These are phyloP conservation scores for Zaprionus gabonicus DNA, from an alignment of 1,140 invertebrate species.

Conservation along the genomic window DNA sequence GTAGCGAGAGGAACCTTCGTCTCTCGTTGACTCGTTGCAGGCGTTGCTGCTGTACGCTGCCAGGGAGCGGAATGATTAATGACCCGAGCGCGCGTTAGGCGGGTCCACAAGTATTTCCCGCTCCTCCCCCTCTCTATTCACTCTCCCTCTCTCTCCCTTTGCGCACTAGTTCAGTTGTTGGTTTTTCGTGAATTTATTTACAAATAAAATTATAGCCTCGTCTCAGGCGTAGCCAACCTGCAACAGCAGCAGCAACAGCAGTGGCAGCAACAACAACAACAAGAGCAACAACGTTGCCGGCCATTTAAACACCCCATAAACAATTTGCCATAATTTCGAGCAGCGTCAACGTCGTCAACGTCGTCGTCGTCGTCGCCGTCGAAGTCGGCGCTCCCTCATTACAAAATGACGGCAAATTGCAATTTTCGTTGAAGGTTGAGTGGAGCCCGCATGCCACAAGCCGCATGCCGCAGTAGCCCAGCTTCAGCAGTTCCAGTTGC, in stretches of 20 bases:
- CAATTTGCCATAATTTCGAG: slow-evolving; percentile 80
- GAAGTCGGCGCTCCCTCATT: slow-evolving; percentile 73
- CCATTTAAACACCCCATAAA: slow-evolving; percentile 82
- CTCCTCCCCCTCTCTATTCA: background rate
- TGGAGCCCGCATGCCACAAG: slow-evolving; percentile 66
- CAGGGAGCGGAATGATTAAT: slow-evolving; percentile 51
- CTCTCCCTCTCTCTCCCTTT: background rate
- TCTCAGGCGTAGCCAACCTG: slow-evolving; percentile 49
- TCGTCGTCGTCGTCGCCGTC: slow-evolving; percentile 39
- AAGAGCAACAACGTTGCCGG: slow-evolving; percentile 36
- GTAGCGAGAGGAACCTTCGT: slow-evolving; percentile 16
- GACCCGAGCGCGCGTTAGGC: slow-evolving; percentile 49
- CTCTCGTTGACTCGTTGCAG: slow-evolving; percentile 29
- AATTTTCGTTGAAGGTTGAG: slow-evolving; percentile 70
- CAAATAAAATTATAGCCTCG: slow-evolving; percentile 80
- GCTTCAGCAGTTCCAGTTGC: slow-evolving; percentile 23
- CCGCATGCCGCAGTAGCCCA: slow-evolving; percentile 18
- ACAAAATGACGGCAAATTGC: slow-evolving; percentile 83
- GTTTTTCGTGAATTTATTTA: slow-evolving; percentile 82
- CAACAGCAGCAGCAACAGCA: slow-evolving; percentile 26
- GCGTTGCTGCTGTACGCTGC: slow-evolving; percentile 52
- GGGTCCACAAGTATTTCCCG: slow-evolving; percentile 32
- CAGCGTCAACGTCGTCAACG: slow-evolving; percentile 44
- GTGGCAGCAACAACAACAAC: slow-evolving; percentile 24
- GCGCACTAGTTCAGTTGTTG: slow-evolving; percentile 53